Evolutionary conservation across 2,797 vertebrate species (phyloP), one percentile per base, ranked within the genome.

Genomic region (Anguilla megastoma): DNA sequence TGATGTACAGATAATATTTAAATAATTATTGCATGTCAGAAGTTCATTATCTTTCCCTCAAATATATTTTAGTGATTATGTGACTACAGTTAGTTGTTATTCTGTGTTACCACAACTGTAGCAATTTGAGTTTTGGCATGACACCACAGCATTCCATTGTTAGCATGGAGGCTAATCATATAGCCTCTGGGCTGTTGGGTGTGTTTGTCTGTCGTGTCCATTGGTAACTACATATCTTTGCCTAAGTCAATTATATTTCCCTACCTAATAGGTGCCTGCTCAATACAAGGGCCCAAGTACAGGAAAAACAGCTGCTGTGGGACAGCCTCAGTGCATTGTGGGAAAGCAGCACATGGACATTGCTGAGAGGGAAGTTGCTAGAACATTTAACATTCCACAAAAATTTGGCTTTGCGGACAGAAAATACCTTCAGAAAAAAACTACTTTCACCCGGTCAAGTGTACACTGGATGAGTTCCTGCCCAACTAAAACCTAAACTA

Each of bases 291-390:
- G 3, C 0, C 52, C 30, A 69, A 69, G 63, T 69, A 6, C 63
- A 86, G 89, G 36, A 84, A 85, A 36, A 27, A 87, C 88, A 85
- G 84, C 90, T 92, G 69, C 18, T 87, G 71, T 69, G 86, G 93
- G 89, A 90, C 86, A 84, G 79, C 6, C 88, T 74, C 3, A 66
- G 0, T 60, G 89, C 91, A 60, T 94, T 80, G 0, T 99, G 98
- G 98, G 95, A 98, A 91, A 98, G 97, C 94, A 94, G 92, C 86
- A 88, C 94, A 30, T 98, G 97, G 97, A 48, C 76, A 18, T 88
- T 91, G 76, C 95, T 97, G 27, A 96, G 90, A 60, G 90, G 92
- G 79, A 92, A 94, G 24, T 86, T 98, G 90, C 91, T 90, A 0
- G 94, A 96, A 83, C 96, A 97, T 89, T 90, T 97, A 41, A 63